Evolutionary conservation across 2,797 vertebrate species (phyloP).

Genomic region (Perdix hodgsoniae): DNA sequence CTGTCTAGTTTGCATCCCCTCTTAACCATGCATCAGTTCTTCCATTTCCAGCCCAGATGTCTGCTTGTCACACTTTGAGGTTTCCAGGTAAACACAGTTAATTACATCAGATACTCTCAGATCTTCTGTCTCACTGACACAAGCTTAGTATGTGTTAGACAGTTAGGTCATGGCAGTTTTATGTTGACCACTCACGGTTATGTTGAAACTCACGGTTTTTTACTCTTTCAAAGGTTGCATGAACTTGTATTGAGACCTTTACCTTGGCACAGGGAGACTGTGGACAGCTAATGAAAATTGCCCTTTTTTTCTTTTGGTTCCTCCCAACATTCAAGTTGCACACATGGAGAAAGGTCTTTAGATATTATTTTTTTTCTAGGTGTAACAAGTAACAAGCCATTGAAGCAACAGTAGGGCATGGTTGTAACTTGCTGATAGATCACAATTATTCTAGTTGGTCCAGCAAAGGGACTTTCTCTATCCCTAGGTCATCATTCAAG

Average conservation of each 20-base stretch:
- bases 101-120: not conserved
- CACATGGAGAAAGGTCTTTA: not conserved
- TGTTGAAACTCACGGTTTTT: not conserved
- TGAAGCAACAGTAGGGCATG: not conserved
- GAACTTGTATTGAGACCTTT: not conserved
- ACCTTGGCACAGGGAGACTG: not conserved
- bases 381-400: rapidly evolving
- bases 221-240: not conserved
- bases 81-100: not conserved
- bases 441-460: not conserved
- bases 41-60: not conserved
- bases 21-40: not conserved
- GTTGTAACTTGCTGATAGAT: not conserved
- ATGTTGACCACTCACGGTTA: not conserved
- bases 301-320: not conserved
- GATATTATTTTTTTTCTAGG: not conserved
- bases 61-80: not conserved
- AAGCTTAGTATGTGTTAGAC: not conserved
- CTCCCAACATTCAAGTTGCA: not conserved
- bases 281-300: not conserved
- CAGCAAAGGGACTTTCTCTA: not conserved
- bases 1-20: not conserved
- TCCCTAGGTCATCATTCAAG: not conserved
- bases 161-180: not conserved
- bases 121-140: not conserved